These are phyloP conservation scores for Xiphophorus couchianus DNA, from an alignment of 2,113 vertebrate genomes.

Conservation along the genomic window DNA sequence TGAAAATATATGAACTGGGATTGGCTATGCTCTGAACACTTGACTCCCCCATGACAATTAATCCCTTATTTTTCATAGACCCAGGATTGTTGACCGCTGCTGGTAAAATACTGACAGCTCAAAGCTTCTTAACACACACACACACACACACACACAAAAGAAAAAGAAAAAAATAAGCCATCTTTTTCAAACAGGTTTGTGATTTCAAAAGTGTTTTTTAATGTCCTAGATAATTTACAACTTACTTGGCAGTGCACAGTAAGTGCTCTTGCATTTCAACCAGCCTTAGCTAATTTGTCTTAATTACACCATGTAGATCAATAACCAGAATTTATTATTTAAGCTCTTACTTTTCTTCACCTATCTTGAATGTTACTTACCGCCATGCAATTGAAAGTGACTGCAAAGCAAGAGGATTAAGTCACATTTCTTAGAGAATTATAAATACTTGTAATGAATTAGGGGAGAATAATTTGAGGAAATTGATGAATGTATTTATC, in stretches of 20 bases:
- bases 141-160: no score
- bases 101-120: not conserved
- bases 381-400: conserved; percentile 14
- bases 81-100: not conserved
- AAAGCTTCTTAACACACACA: not conserved
- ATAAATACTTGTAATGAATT: conserved; percentile 21
- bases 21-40: not conserved
- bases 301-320: conserved; percentile 41
- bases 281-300: conserved; percentile 31
- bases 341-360: conserved; percentile 25
- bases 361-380: conserved; percentile 13
- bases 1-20: no score
- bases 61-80: no score
- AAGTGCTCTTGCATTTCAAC: not conserved
- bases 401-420: conserved; percentile 20
- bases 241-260: conserved; percentile 2
- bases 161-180: not conserved
- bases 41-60: not conserved
- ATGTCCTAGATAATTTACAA: conserved; percentile 13
- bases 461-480: conserved; percentile 20
- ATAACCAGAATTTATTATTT: conserved; percentile 21
- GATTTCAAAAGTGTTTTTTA: conserved; percentile 12
- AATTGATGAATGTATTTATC: conserved; percentile 41
- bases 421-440: conserved; percentile 18
- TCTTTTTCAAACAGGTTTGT: not conserved